Percentiles rank a stretch among this genome's conserved stretches.
Conservation (phyloP, 2,888 invertebrate species). For the Apotomis turbidana region DNA sequence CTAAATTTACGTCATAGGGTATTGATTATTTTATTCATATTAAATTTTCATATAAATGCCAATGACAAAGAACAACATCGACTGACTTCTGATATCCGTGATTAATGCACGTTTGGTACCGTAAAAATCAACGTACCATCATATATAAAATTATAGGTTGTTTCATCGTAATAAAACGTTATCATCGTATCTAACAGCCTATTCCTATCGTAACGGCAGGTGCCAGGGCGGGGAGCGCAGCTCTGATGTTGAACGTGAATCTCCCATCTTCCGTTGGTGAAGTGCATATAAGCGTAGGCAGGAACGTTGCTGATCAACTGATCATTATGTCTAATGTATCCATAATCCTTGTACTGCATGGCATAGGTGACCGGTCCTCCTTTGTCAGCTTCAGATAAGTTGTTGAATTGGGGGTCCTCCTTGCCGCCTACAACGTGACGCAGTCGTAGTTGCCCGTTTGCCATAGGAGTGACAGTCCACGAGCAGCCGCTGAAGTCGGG, state of each 20-base stretch:
- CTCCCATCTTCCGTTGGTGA: slow-evolving; percentile 48
- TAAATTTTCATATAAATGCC: too few relatives aligned
- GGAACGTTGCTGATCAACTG: slow-evolving; percentile 1
- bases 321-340: not conserved
- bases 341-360: slow-evolving; percentile 6
- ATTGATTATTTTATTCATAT: too few relatives aligned
- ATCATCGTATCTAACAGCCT: not conserved
- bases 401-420: not conserved
- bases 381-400: not conserved
- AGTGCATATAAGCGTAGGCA: slow-evolving; percentile 52
- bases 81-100: too few relatives aligned
- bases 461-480: not conserved
- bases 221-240: not conserved
- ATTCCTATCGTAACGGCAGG: not conserved
- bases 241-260: slow-evolving; percentile 9
- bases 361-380: not conserved
- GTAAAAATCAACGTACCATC: not conserved
- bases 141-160: not conserved
- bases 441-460: not conserved
- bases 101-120: not conserved
- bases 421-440: not conserved
- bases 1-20: too few relatives aligned
- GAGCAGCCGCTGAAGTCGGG: not conserved
- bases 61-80: too few relatives aligned
- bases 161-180: not conserved